A percentile compares a stretch with the other conserved stretches of the same genome.
phyloP scores from a whole-genome alignment of 2,888 invertebrate genomes.

The Physocephala rufipes region DNA sequence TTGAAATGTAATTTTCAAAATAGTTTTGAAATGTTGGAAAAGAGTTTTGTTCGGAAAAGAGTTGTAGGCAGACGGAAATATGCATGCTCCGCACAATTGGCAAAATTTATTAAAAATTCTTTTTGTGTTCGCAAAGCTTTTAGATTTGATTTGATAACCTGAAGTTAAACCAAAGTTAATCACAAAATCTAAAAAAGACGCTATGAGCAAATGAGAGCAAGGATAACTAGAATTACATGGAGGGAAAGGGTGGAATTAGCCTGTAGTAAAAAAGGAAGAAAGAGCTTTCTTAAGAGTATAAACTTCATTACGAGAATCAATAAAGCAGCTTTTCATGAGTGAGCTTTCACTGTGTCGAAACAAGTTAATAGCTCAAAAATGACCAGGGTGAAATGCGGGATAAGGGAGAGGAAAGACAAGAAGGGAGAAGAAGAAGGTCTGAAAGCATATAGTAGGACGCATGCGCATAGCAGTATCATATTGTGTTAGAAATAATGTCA shows the following conservation, averaged over 20 bases:
- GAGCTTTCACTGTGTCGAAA: background rate
- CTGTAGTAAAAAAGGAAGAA: background rate
- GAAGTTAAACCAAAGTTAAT: constrained; percentile 32
- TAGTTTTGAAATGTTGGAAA: too few relatives aligned
- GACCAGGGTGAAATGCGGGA: constrained; percentile 1
- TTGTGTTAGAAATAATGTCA: background rate
- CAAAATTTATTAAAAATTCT: too few relatives aligned
- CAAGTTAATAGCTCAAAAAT: background rate
- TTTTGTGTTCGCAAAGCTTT: too few relatives aligned
- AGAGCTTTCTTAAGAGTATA: constrained; percentile 1
- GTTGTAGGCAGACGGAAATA: too few relatives aligned
- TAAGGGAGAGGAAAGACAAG: background rate
- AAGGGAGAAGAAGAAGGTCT: background rate
- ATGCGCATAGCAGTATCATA: background rate
- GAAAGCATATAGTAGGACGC: background rate
- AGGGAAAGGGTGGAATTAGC: background rate
- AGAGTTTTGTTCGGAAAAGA: too few relatives aligned
- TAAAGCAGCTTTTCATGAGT: constrained; percentile 21
- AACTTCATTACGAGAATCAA: constrained; percentile 19
- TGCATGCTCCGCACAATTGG: too few relatives aligned
- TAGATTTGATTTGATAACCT: background rate
- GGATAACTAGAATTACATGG: constrained; percentile 34
- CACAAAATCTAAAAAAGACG: constrained; percentile 37
- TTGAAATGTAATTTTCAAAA: too few relatives aligned
- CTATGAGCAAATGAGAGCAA: constrained; percentile 40